Base-by-base conservation (phyloP, 2,797 vertebrate species). In the Argentina silus region DNA sequence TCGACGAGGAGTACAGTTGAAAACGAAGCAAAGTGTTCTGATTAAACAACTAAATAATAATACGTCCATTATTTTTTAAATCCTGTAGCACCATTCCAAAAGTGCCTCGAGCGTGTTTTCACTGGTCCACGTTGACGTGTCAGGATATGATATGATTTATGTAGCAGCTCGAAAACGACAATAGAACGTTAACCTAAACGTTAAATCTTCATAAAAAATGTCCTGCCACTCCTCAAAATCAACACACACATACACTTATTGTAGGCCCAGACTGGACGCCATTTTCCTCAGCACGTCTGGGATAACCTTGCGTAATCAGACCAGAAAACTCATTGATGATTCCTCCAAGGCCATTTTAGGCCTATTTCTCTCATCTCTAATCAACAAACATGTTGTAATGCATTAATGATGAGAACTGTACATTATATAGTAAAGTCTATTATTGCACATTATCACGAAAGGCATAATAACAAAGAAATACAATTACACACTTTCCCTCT, bases 391-490 rank as follows among this genome's bases (percentile, higher is more conserved):
- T 36, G 4, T 36, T 36, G 27, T 2, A 85, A 85, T 36, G 15
- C 15, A 36, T 53, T 6, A 68, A 15, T 6, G 27, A n/a, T 68
- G 47, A n/a, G 23, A 83, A 89, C 83, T 80, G 86, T 80, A 86
- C 90, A 87, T 83, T 80, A 88, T 79, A 88, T 79, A 81, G 78
- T 80, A 79, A 83, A 90, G 85, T 89, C 86, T 84, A 81, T 90
- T 90, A 92, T 92, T 92, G 90, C 90, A 92, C 90, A 88, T 92
- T 83, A 88, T 91, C 88, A 92, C 89, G 12, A 91, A 61, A 61
- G 89, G 90, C 89, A 88, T 89, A 91, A 71, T 21, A 51, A 78
- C 87, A 83, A 91, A 87, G 78, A 89, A 86, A 81, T 82, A 90
- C 86, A 85, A 81, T 88, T 89, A 90, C 90, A 92, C 84, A 87